Evolutionary conservation across 1,140 invertebrate species (phyloP).

Genomic region (Hyles euphorbiae): DNA sequence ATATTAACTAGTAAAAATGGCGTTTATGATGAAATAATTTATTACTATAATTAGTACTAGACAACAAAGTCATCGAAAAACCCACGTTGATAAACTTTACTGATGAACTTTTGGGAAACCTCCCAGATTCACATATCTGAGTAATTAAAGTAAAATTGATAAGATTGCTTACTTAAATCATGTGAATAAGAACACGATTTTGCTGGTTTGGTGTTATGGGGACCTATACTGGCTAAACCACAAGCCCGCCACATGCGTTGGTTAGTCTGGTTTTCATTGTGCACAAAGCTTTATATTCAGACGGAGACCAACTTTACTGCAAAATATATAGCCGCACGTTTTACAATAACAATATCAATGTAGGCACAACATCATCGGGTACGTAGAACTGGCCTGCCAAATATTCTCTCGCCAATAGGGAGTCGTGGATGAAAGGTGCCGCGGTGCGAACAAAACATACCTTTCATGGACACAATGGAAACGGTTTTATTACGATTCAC

Average conservation of each 20-base stretch:
- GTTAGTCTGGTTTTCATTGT: neutral
- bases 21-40: too few relatives aligned
- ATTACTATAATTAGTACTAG: too few relatives aligned
- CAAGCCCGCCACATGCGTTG: neutral
- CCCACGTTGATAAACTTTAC: too few relatives aligned
- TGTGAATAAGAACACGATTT: neutral
- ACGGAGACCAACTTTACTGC: too few relatives aligned
- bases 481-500: slow-evolving; percentile 53
- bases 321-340: too few relatives aligned
- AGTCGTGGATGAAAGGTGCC: slow-evolving; percentile 45
- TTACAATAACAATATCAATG: neutral
- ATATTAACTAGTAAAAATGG: too few relatives aligned
- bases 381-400: neutral
- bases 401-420: neutral
- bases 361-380: neutral
- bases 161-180: too few relatives aligned
- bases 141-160: too few relatives aligned
- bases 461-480: slow-evolving; percentile 51
- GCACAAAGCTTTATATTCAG: neutral
- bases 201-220: neutral
- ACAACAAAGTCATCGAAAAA: too few relatives aligned
- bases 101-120: too few relatives aligned
- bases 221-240: neutral
- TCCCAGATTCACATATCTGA: too few relatives aligned
- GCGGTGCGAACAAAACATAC: slow-evolving; percentile 60